These are phyloP conservation scores for Silurus asotus DNA, from an alignment of 2,113 vertebrate species.

Conservation along the genomic window DNA sequence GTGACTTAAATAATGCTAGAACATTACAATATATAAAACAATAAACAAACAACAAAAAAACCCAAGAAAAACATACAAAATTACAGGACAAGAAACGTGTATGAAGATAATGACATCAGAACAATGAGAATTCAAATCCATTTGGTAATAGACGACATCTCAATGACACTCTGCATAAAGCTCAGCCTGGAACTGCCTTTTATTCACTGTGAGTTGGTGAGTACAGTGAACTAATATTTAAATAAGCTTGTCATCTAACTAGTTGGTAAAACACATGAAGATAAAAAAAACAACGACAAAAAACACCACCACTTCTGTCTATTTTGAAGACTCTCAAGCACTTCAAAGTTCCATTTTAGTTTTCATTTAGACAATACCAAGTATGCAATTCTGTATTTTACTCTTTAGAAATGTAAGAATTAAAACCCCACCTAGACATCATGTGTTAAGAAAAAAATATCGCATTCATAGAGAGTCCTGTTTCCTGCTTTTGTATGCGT, in stretches of 20 bases:
- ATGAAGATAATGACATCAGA: not conserved
- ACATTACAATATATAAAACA: constrained; percentile 19
- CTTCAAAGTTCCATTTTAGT: constrained; percentile 44
- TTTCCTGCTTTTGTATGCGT: not conserved
- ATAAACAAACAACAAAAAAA: not conserved
- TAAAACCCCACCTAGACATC: not conserved
- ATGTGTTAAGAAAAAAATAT: not conserved
- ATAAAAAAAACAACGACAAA: constrained; percentile 13
- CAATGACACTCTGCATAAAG: not conserved
- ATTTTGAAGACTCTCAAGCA: constrained; percentile 46
- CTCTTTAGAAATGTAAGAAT: constrained; percentile 40
- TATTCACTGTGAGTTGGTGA: not conserved
- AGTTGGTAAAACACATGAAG: constrained; percentile 18
- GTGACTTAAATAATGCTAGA: constrained; percentile 53
- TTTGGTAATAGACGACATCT: constrained; percentile 13
- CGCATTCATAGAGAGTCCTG: too few relatives aligned
- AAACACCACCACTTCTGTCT: constrained; percentile 40
- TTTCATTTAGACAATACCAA: constrained; percentile 35
- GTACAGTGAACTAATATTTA: not conserved
- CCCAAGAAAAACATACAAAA: not conserved
- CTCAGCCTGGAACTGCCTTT: not conserved
- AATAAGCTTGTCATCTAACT: not conserved
- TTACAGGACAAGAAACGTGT: not conserved
- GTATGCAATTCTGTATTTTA: constrained; percentile 16
- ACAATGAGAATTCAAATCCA: not conserved